phyloP scores from a whole-genome alignment of 2,797 vertebrate genomes.

The Anisognathus igniventris region DNA sequence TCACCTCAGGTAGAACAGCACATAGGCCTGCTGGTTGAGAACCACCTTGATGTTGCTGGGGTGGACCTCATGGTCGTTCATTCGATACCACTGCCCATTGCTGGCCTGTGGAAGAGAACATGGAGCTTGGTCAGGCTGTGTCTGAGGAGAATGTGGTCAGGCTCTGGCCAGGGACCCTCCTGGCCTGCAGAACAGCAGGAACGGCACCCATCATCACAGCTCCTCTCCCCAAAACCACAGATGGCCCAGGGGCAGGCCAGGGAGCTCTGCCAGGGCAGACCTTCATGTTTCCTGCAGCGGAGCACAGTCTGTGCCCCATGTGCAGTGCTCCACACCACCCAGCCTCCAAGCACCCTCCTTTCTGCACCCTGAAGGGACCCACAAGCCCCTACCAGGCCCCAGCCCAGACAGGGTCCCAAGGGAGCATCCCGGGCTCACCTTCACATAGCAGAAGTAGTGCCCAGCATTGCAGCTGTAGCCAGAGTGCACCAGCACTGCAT shows the following conservation, averaged over 20 bases:
- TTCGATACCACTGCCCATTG: constrained; percentile 96
- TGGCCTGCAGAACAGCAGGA: not conserved
- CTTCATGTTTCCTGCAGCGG: fast-evolving
- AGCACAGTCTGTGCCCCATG: not conserved
- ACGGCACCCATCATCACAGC: not conserved
- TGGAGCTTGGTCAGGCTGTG: fast-evolving
- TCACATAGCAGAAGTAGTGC: not conserved
- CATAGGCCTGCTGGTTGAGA: constrained; percentile 95
- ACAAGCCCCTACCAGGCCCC: not conserved
- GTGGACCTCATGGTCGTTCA: constrained; percentile 93
- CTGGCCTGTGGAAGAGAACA: constrained; percentile 79
- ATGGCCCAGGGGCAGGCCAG: not conserved
- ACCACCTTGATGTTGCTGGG: constrained; percentile 95
- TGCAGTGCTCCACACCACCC: not conserved
- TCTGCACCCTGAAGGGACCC: not conserved
- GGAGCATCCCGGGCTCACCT: not conserved
- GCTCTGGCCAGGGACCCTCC: not conserved
- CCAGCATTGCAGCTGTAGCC: not conserved
- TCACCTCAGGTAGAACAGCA: constrained; percentile 86
- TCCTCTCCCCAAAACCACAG: not conserved
- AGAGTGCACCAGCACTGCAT: constrained; percentile 7
- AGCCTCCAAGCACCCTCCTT: not conserved
- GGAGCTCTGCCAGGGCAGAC: not conserved
- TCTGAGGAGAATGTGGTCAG: fast-evolving
- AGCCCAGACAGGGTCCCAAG: not conserved